These are phyloP conservation scores for Gastrophryne carolinensis DNA, from an alignment of 2,797 vertebrate genomes.

Conservation along the genomic window DNA sequence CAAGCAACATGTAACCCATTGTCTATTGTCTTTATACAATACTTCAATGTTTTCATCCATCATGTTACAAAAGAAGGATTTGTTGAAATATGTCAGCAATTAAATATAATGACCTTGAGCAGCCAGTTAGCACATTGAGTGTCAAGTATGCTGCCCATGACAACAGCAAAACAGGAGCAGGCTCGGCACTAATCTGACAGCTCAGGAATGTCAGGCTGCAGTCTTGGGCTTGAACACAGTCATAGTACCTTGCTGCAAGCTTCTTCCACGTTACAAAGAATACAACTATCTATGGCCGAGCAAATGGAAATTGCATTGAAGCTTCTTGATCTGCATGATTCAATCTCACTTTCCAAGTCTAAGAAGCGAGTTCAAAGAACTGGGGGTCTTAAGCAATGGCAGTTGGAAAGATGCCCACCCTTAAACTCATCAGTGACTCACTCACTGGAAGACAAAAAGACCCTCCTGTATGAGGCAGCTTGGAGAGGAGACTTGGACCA, in stretches of 20 bases:
- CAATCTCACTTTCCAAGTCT: slow-evolving; percentile 56
- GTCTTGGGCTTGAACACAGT: background rate
- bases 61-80: slow-evolving; percentile 35
- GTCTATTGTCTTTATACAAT: slow-evolving; percentile 15
- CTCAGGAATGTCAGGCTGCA: slow-evolving; percentile 4
- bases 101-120: slow-evolving; percentile 29
- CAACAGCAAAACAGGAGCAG: slow-evolving; percentile 43
- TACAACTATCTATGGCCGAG: slow-evolving; percentile 52
- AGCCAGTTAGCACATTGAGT: slow-evolving; percentile 10
- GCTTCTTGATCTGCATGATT: slow-evolving; percentile 61
- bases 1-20: background rate
- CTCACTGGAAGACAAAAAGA: slow-evolving; percentile 53
- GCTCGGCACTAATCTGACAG: slow-evolving; percentile 40
- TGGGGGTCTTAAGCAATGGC: slow-evolving; percentile 56
- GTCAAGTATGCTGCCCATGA: slow-evolving; percentile 44
- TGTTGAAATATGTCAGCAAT: slow-evolving; percentile 17
- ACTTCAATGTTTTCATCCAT: slow-evolving; percentile 5
- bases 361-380: slow-evolving; percentile 54
- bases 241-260: background rate
- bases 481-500: slow-evolving; percentile 59
- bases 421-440: slow-evolving; percentile 36
- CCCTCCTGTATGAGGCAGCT: slow-evolving; percentile 55
- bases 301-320: slow-evolving; percentile 57
- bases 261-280: background rate
- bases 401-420: slow-evolving; percentile 54